Evolutionary conservation across 2,888 invertebrate species (phyloP).

Genomic region (Diarsia rubi): DNA sequence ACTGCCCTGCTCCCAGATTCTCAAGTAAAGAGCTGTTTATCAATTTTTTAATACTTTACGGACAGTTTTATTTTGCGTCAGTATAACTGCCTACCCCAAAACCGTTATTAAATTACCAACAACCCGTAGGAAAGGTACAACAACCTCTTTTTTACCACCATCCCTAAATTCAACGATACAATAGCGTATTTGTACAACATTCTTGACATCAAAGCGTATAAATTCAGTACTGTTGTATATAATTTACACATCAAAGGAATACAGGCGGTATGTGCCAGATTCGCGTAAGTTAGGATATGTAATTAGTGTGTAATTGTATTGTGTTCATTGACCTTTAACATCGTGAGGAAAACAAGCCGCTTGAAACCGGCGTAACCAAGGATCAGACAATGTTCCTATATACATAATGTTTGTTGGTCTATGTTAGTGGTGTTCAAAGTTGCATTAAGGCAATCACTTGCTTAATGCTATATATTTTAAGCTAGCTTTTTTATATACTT

Average conservation of each 20-base stretch:
- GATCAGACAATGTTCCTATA: too few species aligned
- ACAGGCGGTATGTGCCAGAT: neutral
- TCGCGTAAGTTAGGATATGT: conserved; percentile 3
- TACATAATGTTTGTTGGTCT: too few species aligned
- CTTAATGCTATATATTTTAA: too few species aligned
- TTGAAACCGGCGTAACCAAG: too few species aligned
- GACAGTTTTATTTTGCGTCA: neutral
- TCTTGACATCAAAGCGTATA: conserved; percentile 46
- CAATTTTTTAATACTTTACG: neutral
- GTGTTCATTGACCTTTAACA: conserved; percentile 30
- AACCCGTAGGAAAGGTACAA: conserved; percentile 2
- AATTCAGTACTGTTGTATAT: conserved; percentile 20
- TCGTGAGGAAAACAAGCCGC: neutral
- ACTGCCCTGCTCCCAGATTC: too few species aligned
- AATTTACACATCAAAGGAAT: conserved; percentile 49
- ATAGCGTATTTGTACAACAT: conserved; percentile 18
- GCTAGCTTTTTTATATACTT: too few species aligned
- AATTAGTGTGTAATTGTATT: conserved; percentile 46
- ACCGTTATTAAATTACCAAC: neutral
- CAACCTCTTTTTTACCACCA: conserved; percentile 17
- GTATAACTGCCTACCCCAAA: neutral
- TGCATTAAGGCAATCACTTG: too few species aligned
- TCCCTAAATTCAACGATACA: conserved; percentile 24
- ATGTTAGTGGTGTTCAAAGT: too few species aligned
- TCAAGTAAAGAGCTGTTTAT: neutral